phyloP scores from a whole-genome alignment of 1,140 invertebrate genomes.

The Lucilia cuprina region DNA sequence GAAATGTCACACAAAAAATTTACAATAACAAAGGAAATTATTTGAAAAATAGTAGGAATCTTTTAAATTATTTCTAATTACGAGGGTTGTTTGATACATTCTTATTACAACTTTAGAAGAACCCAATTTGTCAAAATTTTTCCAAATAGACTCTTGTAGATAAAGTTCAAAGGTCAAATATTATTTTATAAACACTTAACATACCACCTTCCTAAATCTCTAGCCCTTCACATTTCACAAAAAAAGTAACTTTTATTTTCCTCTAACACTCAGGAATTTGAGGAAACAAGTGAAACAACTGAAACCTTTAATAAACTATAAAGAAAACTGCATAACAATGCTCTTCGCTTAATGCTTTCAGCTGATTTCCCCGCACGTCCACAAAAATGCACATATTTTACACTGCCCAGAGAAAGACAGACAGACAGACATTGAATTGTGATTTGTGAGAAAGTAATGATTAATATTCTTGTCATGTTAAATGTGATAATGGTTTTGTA shows the following conservation, averaged over 20 bases:
- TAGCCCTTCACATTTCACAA: background rate
- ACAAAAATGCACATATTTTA: background rate
- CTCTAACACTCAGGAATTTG: background rate
- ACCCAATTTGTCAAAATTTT: too few species aligned
- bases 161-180: too few species aligned
- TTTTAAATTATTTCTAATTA: too few species aligned
- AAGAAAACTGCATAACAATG: background rate
- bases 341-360: background rate
- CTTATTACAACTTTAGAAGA: too few species aligned
- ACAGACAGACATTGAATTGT: background rate
- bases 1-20: too few species aligned
- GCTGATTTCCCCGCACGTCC: background rate
- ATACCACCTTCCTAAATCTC: too few species aligned
- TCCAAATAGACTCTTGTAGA: too few species aligned
- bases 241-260: background rate
- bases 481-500: constrained; percentile 14
- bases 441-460: constrained; percentile 14
- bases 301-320: background rate
- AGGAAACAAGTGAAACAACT: background rate
- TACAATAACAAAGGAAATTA: too few species aligned
- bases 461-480: constrained; percentile 15
- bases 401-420: background rate
- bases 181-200: too few species aligned
- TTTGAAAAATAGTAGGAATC: too few species aligned
- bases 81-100: too few species aligned